These are phyloP conservation scores for Setophaga coronata DNA, from an alignment of 2,113 vertebrate genomes.

Conservation along the genomic window DNA sequence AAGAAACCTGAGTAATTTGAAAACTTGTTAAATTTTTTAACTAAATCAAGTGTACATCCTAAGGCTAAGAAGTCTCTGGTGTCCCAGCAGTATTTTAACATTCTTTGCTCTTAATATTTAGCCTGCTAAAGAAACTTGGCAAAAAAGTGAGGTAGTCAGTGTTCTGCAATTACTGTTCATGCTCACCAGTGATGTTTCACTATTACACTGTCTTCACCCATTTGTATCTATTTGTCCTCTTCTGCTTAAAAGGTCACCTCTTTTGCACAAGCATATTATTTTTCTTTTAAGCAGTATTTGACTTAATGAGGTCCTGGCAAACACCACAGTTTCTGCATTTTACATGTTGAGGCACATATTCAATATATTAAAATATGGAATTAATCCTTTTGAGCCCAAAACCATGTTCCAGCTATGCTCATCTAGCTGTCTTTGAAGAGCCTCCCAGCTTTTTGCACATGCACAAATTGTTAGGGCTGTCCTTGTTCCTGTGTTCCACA, in stretches of 20 bases:
- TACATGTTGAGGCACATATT: background rate
- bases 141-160: background rate
- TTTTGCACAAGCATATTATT: background rate
- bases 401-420: background rate
- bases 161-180: background rate
- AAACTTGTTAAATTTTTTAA: slow-evolving; percentile 13
- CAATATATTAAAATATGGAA: background rate
- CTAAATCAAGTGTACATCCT: background rate
- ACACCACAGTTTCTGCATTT: background rate
- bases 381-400: background rate
- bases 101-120: background rate
- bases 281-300: background rate
- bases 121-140: background rate
- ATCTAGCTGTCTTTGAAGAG: background rate
- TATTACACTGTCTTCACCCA: background rate
- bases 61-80: background rate
- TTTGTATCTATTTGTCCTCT: background rate
- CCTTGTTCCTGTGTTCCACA: background rate
- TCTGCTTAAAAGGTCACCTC: background rate
- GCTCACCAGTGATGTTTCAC: background rate
- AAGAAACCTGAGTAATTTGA: slow-evolving; percentile 18
- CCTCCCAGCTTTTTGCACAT: background rate
- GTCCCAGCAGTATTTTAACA: background rate
- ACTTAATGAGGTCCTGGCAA: background rate
- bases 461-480: background rate